A percentile compares a stretch with the other conserved stretches of the same genome.
phyloP scores from a whole-genome alignment of 2,888 invertebrate species.

The Parnassius smintheus region DNA sequence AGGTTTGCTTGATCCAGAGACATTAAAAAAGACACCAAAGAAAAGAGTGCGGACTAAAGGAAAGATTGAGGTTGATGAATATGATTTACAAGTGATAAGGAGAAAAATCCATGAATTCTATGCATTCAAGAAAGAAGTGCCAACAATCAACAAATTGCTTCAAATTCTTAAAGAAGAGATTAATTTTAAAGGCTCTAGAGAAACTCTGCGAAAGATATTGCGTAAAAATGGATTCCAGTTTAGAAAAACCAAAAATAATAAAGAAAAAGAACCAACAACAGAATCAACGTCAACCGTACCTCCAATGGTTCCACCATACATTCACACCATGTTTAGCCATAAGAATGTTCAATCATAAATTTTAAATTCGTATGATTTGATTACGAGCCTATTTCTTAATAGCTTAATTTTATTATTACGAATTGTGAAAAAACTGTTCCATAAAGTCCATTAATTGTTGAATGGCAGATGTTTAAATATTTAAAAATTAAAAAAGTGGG shows the following conservation, averaged over 20 bases:
- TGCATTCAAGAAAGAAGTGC: constrained; percentile 73
- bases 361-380: constrained; percentile 13
- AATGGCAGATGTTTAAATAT: background rate
- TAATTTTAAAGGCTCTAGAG: constrained; percentile 71
- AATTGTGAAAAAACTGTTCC: background rate
- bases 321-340: constrained; percentile 71
- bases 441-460: background rate
- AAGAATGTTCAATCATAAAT: constrained; percentile 64
- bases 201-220: constrained; percentile 68
- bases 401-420: background rate
- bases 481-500: background rate
- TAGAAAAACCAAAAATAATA: constrained; percentile 70
- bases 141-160: constrained; percentile 69
- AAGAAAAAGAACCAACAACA: constrained; percentile 62
- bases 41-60: constrained; percentile 71
- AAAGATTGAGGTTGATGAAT: constrained; percentile 72
- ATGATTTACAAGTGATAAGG: constrained; percentile 68
- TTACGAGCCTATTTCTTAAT: constrained; percentile 4
- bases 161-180: constrained; percentile 73
- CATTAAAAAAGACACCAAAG: constrained; percentile 66
- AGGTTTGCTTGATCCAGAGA: constrained; percentile 69
- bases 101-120: constrained; percentile 75
- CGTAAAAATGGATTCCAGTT: constrained; percentile 75
- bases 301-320: constrained; percentile 67
- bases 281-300: constrained; percentile 59